Evolutionary conservation across 2,888 invertebrate species (phyloP), one percentile per base, ranked within the genome.

Genomic region (Calliphora vomitoria): DNA sequence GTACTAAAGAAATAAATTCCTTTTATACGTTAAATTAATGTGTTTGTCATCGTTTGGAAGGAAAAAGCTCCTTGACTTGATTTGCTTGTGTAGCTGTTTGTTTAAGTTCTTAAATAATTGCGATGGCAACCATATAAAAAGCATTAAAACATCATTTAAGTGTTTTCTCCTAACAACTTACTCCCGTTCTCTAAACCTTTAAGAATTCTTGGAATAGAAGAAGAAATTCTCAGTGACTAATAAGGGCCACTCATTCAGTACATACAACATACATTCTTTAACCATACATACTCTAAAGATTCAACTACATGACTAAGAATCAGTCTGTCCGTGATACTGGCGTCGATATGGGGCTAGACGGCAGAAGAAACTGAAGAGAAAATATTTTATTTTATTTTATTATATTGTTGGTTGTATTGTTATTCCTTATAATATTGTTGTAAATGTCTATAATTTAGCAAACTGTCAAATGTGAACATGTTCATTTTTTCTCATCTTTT

Each of bases 401-500:
- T 47, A 18, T 68, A 13, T 69, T 25, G 4, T 62, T 55, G 13
- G 8, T 35, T 35, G 38, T 38, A 15, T 8, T 72, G 20, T 74
- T 66, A 72, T 81, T 75, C 60, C 68, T 69, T 53, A 76, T 72
- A 72, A 81, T 66, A 76, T 81, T 81, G 64, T 62, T 76, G 66
- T 78, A 79, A 85, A 79, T 79, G 66, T 85, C 74, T 71, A 31
- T 75, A 82, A 82, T 87, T 87, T 75, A 82, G 60, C 79, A 87
- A 87, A 87, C 85, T 87, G 87, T 87, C 85, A 85, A 82, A 75
- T 79, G 20, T 78, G 20, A 58, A 75, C 75, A 80, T 83, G 71
- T 76, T 86, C 15, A 11, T 44, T 75, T 11, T 68, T 4, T 58
- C 66, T 44, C 20, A n/a, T 15, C 38, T 31, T 38, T 35, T 44